These are phyloP conservation scores for Zoroaster sp. DNA, from an alignment of 53 echinoderm and acorn worm genomes.

Conservation along the genomic window DNA sequence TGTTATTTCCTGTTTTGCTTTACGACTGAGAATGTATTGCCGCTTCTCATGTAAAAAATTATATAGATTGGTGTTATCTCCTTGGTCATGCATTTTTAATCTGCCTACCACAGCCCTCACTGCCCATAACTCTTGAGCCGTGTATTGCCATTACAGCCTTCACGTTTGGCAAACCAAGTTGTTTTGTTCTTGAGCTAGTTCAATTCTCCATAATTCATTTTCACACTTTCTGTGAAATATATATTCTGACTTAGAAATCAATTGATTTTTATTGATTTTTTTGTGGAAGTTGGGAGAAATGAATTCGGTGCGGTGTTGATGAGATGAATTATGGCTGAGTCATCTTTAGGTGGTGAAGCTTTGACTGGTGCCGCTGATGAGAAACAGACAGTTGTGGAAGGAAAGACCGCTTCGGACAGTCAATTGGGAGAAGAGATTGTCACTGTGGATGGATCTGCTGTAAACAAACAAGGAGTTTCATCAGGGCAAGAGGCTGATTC, in stretches of 20 bases:
- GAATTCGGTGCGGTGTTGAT: not conserved
- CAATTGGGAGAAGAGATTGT: not conserved
- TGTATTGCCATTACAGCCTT: too few species aligned
- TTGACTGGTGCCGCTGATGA: not conserved
- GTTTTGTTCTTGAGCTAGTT: too few species aligned
- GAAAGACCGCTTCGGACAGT: not conserved
- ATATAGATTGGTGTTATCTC: not conserved
- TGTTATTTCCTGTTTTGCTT: conserved; percentile 6
- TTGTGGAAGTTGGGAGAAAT: not conserved
- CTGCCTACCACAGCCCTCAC: too few species aligned
- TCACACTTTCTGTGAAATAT: not conserved
- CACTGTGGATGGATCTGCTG: not conserved
- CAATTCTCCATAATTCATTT: too few species aligned
- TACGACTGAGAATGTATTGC: not conserved
- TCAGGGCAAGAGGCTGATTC: not conserved
- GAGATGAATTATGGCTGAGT: conserved; percentile 11
- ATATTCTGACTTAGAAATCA: not conserved
- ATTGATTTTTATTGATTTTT: not conserved
- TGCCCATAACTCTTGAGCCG: not conserved
- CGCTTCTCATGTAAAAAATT: too few species aligned
- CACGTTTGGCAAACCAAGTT: not conserved
- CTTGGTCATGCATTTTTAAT: not conserved
- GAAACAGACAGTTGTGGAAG: not conserved
- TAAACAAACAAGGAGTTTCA: not conserved
- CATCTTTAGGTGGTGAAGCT: not conserved